Evolutionary conservation across 2,888 invertebrate species (phyloP).

Genomic region (Patella pellucida): DNA sequence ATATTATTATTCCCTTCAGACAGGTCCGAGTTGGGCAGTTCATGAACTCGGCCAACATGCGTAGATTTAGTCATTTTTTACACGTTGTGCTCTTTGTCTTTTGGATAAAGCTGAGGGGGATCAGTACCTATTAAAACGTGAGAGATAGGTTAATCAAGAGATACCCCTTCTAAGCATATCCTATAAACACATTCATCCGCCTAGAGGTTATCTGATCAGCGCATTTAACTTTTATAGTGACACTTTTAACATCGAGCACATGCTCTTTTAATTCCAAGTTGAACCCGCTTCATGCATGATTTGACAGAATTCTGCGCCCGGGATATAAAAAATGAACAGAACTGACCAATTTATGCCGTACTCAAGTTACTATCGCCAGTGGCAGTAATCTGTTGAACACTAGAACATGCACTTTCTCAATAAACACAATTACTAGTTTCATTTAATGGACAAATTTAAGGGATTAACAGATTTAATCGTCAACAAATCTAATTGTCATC

Average conservation of each 20-base stretch:
- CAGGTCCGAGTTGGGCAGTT: background rate
- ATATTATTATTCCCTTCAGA: slow-evolving; percentile 13
- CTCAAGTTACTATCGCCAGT: too few relatives aligned
- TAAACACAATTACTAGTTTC: too few relatives aligned
- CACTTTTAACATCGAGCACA: slow-evolving; percentile 7
- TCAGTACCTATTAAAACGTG: background rate
- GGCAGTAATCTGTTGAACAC: too few relatives aligned
- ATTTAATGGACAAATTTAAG: too few relatives aligned
- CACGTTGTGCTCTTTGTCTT: slow-evolving; percentile 2
- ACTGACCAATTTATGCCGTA: too few relatives aligned
- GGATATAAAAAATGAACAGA: too few relatives aligned
- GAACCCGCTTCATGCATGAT: background rate
- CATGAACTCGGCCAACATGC: background rate
- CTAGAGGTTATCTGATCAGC: background rate
- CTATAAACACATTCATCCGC: background rate
- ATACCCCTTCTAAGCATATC: slow-evolving; percentile 9
- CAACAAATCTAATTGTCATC: too few relatives aligned
- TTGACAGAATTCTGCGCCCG: background rate
- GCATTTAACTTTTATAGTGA: slow-evolving; percentile 5
- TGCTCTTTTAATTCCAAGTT: background rate
- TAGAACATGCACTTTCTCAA: too few relatives aligned
- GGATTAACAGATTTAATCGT: too few relatives aligned
- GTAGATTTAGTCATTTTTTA: slow-evolving; percentile 8
- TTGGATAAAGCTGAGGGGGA: background rate
- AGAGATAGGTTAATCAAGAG: slow-evolving; percentile 7